These are phyloP conservation scores for Babylonia areolata DNA, from an alignment of 1,140 invertebrate genomes.

Conservation along the genomic window DNA sequence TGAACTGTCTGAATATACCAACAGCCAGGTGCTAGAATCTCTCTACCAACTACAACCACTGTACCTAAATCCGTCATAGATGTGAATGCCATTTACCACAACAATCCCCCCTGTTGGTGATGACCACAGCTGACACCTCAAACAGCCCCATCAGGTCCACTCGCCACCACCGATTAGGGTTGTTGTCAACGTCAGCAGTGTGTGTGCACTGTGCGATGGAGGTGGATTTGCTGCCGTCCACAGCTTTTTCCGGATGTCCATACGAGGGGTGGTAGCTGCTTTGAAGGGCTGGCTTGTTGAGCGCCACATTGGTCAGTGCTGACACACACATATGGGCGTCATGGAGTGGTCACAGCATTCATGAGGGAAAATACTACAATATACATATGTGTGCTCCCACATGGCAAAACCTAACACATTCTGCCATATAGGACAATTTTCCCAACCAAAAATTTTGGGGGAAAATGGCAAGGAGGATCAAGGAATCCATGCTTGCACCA, in stretches of 20 bases:
- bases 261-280: neutral
- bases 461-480: too few relatives aligned
- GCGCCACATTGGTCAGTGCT: constrained; percentile 14
- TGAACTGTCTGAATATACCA: too few relatives aligned
- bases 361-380: too few relatives aligned
- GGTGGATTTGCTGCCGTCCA: constrained; percentile 7
- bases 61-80: too few relatives aligned
- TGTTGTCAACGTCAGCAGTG: constrained; percentile 4
- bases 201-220: neutral
- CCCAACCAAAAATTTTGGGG: too few relatives aligned
- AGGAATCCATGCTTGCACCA: too few relatives aligned
- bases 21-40: too few relatives aligned
- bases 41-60: too few relatives aligned
- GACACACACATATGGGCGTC: neutral
- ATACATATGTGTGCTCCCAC: too few relatives aligned
- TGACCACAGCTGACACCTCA: neutral
- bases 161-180: constrained; percentile 8
- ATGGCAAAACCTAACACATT: too few relatives aligned
- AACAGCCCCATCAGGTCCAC: constrained; percentile 12
- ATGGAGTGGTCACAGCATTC: too few relatives aligned
- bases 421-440: too few relatives aligned
- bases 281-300: neutral
- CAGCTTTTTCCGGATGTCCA: neutral
- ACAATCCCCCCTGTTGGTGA: neutral
- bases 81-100: neutral